Percentiles rank a stretch among this genome's conserved stretches.
phyloP scores from a whole-genome alignment of 2,797 vertebrate genomes.

The Lophotriccus pileatus region DNA sequence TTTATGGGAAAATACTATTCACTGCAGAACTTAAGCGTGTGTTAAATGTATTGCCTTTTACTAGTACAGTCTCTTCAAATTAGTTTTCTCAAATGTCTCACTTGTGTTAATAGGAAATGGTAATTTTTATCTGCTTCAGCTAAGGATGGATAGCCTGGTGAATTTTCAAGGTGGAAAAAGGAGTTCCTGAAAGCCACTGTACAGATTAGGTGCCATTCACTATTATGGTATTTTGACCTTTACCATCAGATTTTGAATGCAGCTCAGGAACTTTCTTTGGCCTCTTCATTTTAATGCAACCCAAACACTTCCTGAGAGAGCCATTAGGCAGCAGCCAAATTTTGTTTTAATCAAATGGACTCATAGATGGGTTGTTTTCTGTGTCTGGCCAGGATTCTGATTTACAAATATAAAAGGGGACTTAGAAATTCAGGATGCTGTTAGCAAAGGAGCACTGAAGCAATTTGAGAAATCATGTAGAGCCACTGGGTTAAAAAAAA shows the following conservation, averaged over 20 bases:
- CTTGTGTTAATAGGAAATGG: not conserved
- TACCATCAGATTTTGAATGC: conserved; percentile 42
- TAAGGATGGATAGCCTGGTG: not conserved
- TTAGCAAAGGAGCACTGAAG: not conserved
- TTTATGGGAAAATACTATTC: not conserved
- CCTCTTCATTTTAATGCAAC: conserved; percentile 63
- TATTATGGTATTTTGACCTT: conserved; percentile 31
- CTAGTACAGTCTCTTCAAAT: not conserved
- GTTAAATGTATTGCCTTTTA: not conserved
- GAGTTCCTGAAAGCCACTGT: not conserved
- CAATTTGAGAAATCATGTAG: not conserved
- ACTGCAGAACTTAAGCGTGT: not conserved
- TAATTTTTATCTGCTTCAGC: not conserved
- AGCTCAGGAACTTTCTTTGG: conserved; percentile 55
- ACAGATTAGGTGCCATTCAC: not conserved
- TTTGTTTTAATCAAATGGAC: conserved; percentile 51
- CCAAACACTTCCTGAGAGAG: conserved; percentile 55
- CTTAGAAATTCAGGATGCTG: not conserved
- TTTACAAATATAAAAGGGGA: conserved; percentile 1
- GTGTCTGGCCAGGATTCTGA: conserved; percentile 49
- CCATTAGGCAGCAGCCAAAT: conserved; percentile 58
- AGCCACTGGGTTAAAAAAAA: not conserved
- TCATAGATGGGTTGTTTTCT: conserved; percentile 39
- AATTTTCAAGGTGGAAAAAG: not conserved
- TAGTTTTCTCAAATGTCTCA: not conserved